Evolutionary conservation across 2,113 vertebrate species (phyloP).

Genomic region (Antechinus stuartii): DNA sequence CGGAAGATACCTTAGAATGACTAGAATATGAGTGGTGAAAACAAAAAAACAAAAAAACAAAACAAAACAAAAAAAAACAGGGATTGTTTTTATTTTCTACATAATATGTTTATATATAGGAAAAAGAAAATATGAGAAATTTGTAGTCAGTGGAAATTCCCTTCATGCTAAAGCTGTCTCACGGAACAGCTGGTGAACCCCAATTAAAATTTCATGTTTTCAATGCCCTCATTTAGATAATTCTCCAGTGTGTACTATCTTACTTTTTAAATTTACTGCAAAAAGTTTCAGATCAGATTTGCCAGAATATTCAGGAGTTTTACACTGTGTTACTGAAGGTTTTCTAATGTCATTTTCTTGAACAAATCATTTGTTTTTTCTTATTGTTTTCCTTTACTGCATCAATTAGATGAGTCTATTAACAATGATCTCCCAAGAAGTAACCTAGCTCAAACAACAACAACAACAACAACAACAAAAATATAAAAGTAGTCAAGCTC

Average conservation of each 20-base stretch:
- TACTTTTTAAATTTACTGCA: neutral
- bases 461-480: too few species aligned
- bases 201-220: neutral
- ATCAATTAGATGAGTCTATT: constrained; percentile 11
- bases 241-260: neutral
- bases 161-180: neutral
- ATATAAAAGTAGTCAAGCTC: neutral
- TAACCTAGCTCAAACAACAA: neutral
- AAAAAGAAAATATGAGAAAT: neutral
- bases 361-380: constrained; percentile 41
- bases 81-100: neutral
- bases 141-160: neutral
- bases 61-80: neutral
- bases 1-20: neutral
- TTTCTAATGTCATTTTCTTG: constrained; percentile 11
- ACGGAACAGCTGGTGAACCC: neutral
- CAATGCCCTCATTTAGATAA: neutral
- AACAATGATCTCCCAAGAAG: constrained; percentile 24
- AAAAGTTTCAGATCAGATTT: neutral
- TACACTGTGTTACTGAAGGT: constrained; percentile 7
- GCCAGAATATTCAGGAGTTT: neutral
- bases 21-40: neutral
- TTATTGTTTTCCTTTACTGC: constrained; percentile 30
- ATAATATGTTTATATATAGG: neutral
- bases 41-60: too few species aligned